Base-by-base conservation (phyloP, 2,888 invertebrate species). In the Keiferia lycopersicella region DNA sequence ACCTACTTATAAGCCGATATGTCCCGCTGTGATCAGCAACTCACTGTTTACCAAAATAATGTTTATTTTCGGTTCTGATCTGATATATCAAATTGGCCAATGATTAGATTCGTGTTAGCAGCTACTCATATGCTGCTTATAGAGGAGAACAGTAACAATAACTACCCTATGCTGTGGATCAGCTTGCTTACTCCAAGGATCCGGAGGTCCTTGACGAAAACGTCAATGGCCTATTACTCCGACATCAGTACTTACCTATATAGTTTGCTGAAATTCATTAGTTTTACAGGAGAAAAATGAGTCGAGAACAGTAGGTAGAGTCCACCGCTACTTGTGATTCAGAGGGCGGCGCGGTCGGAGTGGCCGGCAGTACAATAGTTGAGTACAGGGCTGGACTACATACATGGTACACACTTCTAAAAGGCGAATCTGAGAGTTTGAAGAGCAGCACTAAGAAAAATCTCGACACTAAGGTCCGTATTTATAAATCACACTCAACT, bases 271-370 rank as follows among this genome's bases (percentile, higher is more conserved):
- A n/a, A n/a, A n/a, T n/a, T n/a, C n/a, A n/a, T n/a, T n/a, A n/a
- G n/a, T n/a, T n/a, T n/a, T n/a, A n/a, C n/a, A n/a, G n/a, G n/a
- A n/a, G n/a, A n/a, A 11, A 22, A 18, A 18, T 26, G 26, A 26
- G 6, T 60, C 60, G 61, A 61, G 61, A 48, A 73, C 64, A 67
- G 66, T 64, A 76, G 70, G 79, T 79, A 75, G 39, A 61, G 66
- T 66, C 64, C 65, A 48, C 63, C 68, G 10, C 77, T 80, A 75
- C 74, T 89, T 88, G 74, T 74, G 66, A 88, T 89, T 87, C 88
- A 70, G 73, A 59, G 64, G 79, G 72, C 82, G 83, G 75, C 72
- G 67, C 74, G 67, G 66, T 67, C 77, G 69, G 79, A 85, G 86
- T 83, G 85, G 83, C 82, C 77, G 80, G 78, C 41, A 6, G n/a